Evolutionary conservation across 2,113 vertebrate species (phyloP).

Genomic region (Eubucco bourcierii): DNA sequence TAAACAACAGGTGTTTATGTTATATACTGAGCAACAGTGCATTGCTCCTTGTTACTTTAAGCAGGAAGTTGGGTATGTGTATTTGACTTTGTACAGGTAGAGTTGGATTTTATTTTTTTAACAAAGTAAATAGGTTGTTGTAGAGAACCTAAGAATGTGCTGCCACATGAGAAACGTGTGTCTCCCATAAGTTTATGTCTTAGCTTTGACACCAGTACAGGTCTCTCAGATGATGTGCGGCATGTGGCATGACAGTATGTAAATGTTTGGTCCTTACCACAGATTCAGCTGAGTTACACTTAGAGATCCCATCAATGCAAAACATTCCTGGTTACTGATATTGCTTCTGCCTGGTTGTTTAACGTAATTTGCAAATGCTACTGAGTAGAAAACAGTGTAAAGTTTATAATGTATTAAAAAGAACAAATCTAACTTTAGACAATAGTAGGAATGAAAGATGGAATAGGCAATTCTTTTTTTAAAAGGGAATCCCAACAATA

Average conservation of each 20-base stretch:
- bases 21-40: background rate
- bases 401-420: background rate
- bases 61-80: background rate
- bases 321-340: background rate
- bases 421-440: background rate
- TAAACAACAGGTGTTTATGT: background rate
- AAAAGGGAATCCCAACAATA: background rate
- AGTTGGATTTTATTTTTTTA: background rate
- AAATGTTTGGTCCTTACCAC: background rate
- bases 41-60: background rate
- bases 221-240: background rate
- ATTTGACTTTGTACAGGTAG: background rate
- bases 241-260: background rate
- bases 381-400: background rate
- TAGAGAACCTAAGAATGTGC: background rate
- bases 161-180: background rate
- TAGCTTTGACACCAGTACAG: background rate
- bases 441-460: background rate
- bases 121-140: fast-evolving
- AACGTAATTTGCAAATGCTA: background rate
- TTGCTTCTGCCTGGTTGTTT: background rate
- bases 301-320: background rate
- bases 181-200: background rate
- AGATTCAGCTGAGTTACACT: background rate
- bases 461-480: background rate